These are phyloP conservation scores for Stenodema calcarata DNA, from an alignment of 2,888 invertebrate genomes.

Conservation along the genomic window DNA sequence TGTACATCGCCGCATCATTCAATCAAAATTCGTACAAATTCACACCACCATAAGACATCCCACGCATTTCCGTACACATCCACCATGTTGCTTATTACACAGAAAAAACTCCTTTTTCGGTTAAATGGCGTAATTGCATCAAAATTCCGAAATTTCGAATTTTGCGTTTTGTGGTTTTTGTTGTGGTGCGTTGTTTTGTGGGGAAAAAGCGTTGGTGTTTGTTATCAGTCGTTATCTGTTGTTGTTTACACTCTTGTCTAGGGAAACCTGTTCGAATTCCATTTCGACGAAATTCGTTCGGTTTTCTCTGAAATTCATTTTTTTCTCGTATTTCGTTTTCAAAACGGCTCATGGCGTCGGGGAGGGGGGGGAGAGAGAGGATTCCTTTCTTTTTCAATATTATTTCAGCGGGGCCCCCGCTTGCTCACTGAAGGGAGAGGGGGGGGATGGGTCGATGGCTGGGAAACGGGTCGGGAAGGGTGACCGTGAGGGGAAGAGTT, in stretches of 20 bases:
- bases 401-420: neutral
- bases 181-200: neutral
- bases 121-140: neutral
- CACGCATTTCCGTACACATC: neutral
- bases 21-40: neutral
- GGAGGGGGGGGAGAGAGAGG: too few species aligned
- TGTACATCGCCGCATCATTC: too few species aligned
- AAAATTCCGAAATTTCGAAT: neutral
- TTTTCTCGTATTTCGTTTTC: too few species aligned
- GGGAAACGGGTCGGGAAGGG: neutral
- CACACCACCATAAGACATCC: neutral
- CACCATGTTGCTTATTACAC: too few species aligned
- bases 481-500: neutral
- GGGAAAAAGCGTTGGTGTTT: neutral
- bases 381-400: neutral
- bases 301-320: too few species aligned
- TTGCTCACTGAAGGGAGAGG: neutral
- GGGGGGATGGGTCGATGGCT: neutral
- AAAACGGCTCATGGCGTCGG: too few species aligned
- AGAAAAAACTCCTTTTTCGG: too few species aligned
- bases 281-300: too few species aligned
- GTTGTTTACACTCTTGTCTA: neutral
- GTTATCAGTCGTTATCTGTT: conserved; percentile 24
- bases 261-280: neutral
- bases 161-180: neutral